Base-by-base conservation (phyloP, 2,888 invertebrate species). In the Elmis aenea region DNA sequence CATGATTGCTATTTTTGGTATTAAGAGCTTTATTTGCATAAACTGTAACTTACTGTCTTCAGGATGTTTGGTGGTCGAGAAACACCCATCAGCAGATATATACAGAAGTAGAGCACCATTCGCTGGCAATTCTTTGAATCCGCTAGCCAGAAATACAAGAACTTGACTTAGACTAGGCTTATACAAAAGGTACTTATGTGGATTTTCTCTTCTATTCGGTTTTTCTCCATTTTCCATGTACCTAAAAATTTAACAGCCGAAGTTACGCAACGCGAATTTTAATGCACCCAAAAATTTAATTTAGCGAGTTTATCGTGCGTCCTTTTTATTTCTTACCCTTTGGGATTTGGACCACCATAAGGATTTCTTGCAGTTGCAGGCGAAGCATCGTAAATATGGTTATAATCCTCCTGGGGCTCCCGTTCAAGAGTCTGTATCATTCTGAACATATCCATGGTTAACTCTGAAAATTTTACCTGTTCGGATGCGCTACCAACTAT, bases 401-500 rank as follows among this genome's bases (percentile, higher is more conserved):
- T 83, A 29, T 79, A 74, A 48, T 86, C 86, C 54, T 89, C 89
- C 52, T 86, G 83, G 6, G 92, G 90, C 62, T 96, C 94, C 46
- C 92, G 73, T 66, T 96, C 96, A 42, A 96, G 70, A 1, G 92
- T 92, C 70, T 96, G 96, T 41, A 95, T 75, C 83, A 96, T 94
- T 55, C 95, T 77, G 69, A 90, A 96, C 96, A 96, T 96, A 71
- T 96, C 96, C 77, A 96, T 83, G 8, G 95, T 95, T 51, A 96
- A 72, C 68, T 96, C 95, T 51, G 92, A 93, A 71, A 94, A 95
- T 69, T 94, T 94, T 16, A 93, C 89, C 75, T 96, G 95, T 60
- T 93, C 90, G 48, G 85, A 81, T 57, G 87, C 85, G 66, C 93
- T 93, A 38, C 96, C 95, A 38, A 96, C 84, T 49, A 96, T 91